Conservation (phyloP, 2,888 invertebrate species). For the Chouioia cunea region DNA sequence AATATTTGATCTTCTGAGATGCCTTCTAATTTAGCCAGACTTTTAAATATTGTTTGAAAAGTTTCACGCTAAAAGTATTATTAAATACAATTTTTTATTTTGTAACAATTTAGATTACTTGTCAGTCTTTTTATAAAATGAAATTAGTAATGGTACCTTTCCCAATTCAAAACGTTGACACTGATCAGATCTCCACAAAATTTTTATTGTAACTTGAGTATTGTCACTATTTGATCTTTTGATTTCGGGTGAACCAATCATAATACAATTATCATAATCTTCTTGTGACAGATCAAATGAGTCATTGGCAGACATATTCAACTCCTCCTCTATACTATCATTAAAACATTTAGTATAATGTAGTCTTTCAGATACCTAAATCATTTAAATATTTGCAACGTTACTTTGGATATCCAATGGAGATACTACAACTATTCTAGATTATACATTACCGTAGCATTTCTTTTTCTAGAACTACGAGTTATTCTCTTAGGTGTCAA, state of each 20-base stretch:
- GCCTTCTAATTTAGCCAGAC: constrained; percentile 58
- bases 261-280: constrained; percentile 33
- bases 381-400: background rate
- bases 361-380: constrained; percentile 6
- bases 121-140: background rate
- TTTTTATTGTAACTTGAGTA: constrained; percentile 57
- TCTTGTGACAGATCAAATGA: constrained; percentile 39
- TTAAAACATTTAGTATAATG: background rate
- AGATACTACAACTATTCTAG: background rate
- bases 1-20: constrained; percentile 57
- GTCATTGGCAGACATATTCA: constrained; percentile 22
- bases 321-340: constrained; percentile 38
- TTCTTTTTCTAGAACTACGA: constrained; percentile 13
- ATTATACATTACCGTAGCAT: constrained; percentile 7
- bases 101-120: too few species aligned
- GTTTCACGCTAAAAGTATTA: constrained; percentile 55
- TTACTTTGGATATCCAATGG: background rate
- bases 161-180: constrained; percentile 55
- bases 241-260: constrained; percentile 43
- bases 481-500: background rate
- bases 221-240: constrained; percentile 51
- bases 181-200: constrained; percentile 59
- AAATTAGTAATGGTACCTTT: constrained; percentile 26
- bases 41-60: constrained; percentile 56
- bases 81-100: constrained; percentile 4